Percentiles rank a stretch among this genome's conserved stretches.
Evolutionary conservation across 2,113 vertebrate genomes (phyloP).

Genomic region (Tupaia chinensis): DNA sequence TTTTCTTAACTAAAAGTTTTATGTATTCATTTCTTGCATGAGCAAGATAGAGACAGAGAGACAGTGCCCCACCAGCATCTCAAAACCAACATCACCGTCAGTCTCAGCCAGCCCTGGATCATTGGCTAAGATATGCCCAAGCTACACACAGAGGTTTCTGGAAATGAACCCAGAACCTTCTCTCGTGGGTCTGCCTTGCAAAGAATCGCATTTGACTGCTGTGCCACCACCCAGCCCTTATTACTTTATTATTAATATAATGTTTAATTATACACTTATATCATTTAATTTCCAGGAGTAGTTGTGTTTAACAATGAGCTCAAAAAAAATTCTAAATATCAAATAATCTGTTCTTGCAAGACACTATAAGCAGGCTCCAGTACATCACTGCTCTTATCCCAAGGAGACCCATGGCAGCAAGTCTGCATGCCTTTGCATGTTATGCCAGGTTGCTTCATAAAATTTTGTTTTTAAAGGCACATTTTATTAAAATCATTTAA

Average conservation of each 20-base stretch:
- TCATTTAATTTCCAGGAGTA: background rate
- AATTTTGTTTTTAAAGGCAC: background rate
- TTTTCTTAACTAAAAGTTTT: too few relatives aligned
- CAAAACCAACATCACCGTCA: too few relatives aligned
- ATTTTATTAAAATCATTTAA: background rate
- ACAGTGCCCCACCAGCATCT: too few relatives aligned
- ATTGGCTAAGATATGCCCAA: too few relatives aligned
- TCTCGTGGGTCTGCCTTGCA: too few relatives aligned
- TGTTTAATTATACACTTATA: background rate
- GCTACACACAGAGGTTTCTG: too few relatives aligned
- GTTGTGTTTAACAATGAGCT: background rate
- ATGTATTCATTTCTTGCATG: too few relatives aligned
- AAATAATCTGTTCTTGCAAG: background rate
- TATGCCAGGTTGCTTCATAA: background rate
- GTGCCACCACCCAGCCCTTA: too few relatives aligned
- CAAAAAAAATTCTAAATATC: background rate
- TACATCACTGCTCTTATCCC: rapidly evolving
- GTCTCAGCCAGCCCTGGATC: too few relatives aligned
- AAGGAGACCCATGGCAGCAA: background rate
- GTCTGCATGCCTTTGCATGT: background rate
- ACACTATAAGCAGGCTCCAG: background rate
- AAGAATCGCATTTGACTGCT: too few relatives aligned
- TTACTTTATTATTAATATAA: background rate
- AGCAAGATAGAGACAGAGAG: too few relatives aligned
- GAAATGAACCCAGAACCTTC: too few relatives aligned